Evolutionary conservation across 2,113 vertebrate genomes (phyloP).

Genomic region (Campylorhamphus procurvoides): DNA sequence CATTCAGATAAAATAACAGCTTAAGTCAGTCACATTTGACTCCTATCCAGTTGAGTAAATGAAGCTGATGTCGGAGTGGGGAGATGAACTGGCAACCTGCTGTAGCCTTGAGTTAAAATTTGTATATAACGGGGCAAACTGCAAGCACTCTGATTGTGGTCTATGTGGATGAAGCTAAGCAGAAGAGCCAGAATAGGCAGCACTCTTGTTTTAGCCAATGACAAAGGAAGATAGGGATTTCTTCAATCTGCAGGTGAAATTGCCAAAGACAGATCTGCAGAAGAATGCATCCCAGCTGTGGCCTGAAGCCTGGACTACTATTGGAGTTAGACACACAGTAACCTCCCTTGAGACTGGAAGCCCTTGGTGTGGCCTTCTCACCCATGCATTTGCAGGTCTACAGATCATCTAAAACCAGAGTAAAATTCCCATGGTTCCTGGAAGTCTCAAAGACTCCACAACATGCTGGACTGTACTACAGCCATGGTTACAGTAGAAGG

Average conservation of each 20-base stretch:
- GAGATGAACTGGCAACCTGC: constrained; percentile 1
- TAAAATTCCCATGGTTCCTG: not conserved
- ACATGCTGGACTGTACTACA: not conserved
- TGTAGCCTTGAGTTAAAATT: not conserved
- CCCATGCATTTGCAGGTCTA: not conserved
- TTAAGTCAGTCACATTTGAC: not conserved
- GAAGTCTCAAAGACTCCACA: not conserved
- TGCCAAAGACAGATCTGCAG: not conserved
- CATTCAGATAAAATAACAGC: not conserved
- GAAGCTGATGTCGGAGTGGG: not conserved
- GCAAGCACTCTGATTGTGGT: not conserved
- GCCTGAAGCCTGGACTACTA: not conserved
- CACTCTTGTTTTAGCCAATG: not conserved
- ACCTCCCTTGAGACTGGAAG: not conserved
- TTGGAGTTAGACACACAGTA: not conserved
- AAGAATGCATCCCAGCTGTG: not conserved
- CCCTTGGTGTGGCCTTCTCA: not conserved
- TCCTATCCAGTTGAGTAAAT: not conserved
- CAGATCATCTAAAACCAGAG: not conserved
- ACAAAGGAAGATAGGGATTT: not conserved
- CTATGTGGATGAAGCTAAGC: not conserved
- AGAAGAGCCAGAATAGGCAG: not conserved
- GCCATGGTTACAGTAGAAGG: not conserved
- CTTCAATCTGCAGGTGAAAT: not conserved
- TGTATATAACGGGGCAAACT: not conserved